Percentiles rank a stretch among this genome's conserved stretches.
These are phyloP conservation scores for Sitta europaea DNA, from an alignment of 2,113 vertebrate species.

Conservation along the genomic window DNA sequence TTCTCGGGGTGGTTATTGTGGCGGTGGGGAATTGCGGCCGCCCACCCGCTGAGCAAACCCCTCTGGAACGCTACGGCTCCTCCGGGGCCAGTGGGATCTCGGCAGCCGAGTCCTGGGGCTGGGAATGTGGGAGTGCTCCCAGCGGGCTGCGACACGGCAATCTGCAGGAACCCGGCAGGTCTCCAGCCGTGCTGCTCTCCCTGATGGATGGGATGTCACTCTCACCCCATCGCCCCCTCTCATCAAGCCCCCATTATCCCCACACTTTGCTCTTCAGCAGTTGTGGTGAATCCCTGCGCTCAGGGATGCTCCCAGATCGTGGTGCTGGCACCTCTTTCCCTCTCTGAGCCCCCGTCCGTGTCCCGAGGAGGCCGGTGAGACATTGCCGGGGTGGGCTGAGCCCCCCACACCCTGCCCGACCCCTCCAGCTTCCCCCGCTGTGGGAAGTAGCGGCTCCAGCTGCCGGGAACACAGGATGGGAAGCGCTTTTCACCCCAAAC, in stretches of 20 bases:
- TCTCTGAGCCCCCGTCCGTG: not conserved
- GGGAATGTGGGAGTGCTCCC: not conserved
- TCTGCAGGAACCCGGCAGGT: not conserved
- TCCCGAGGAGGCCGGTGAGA: not conserved
- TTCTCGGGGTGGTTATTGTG: not conserved
- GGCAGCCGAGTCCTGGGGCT: not conserved
- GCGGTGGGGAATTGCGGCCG: not conserved
- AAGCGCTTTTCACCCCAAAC: not conserved
- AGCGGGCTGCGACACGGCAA: not conserved
- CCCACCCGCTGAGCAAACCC: not conserved
- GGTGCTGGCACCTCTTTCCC: not conserved
- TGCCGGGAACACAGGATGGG: not conserved
- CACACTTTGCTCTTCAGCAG: not conserved
- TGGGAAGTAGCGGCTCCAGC: not conserved
- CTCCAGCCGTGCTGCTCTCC: not conserved
- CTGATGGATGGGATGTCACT: not conserved
- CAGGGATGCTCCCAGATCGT: too few species aligned
- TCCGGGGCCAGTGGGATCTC: not conserved
- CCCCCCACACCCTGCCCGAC: not conserved
- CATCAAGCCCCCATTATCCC: not conserved
- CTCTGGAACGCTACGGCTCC: not conserved
- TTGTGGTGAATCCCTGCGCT: not conserved
- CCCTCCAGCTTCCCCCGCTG: fast-evolving
- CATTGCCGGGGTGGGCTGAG: not conserved
- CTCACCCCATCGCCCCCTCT: not conserved